Conservation (phyloP, 2,888 invertebrate species). For the Amorpha juglandis region DNA sequence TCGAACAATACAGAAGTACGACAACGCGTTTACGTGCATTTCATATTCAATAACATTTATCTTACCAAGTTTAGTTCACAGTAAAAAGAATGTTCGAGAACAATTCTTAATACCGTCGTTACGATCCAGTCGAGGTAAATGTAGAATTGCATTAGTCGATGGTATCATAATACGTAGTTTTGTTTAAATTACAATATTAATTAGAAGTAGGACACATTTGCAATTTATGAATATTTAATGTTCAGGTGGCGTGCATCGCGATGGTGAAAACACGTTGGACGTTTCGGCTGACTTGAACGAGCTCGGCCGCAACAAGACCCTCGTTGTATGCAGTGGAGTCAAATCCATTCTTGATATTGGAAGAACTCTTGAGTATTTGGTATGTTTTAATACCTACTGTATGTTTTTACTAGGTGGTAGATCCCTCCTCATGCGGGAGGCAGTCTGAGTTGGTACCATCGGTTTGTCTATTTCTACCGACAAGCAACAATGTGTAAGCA, state of each 20-base stretch:
- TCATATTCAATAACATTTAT: slow-evolving; percentile 15
- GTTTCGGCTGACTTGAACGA: slow-evolving; percentile 97
- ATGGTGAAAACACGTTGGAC: slow-evolving; percentile 93
- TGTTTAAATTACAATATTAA: background rate
- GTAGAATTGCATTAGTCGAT: background rate
- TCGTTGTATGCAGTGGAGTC: slow-evolving; percentile 97
- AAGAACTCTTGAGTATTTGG: slow-evolving; percentile 96
- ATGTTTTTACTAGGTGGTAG: no score
- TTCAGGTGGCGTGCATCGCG: slow-evolving; percentile 96
- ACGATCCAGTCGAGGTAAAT: background rate
- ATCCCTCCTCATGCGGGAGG: no score
- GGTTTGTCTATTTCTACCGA: no score
- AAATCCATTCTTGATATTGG: slow-evolving; percentile 99
- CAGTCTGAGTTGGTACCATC: no score
- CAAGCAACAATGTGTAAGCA: no score
- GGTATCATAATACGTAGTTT: background rate
- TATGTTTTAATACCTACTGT: slow-evolving; percentile 54
- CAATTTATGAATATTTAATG: background rate
- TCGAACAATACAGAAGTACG: slow-evolving; percentile 1
- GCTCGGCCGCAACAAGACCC: slow-evolving; percentile 92
- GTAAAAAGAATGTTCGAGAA: slow-evolving; percentile 5
- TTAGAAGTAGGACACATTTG: background rate
- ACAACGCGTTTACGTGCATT: background rate
- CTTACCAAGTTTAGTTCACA: no score
- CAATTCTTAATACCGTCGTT: background rate